A percentile compares a stretch with the other conserved stretches of the same genome.
Conservation (phyloP, 1,140 invertebrate genomes). For the Cardiocondyla obscurior region DNA sequence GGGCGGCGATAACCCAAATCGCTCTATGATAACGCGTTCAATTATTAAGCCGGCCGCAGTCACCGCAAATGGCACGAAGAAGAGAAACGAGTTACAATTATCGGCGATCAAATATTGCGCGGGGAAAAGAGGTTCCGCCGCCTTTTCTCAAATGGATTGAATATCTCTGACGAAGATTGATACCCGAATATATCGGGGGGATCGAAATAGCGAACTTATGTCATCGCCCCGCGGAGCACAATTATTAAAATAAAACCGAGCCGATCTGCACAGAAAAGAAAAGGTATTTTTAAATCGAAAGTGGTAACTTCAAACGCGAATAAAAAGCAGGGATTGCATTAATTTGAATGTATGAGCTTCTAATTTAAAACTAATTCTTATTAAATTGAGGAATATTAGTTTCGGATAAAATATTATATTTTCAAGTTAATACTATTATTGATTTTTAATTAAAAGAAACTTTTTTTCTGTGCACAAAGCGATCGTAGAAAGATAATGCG, state of each 20-base stretch:
- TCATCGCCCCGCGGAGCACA: neutral
- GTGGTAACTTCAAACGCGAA: too few relatives aligned
- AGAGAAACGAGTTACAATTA: slow-evolving; percentile 24
- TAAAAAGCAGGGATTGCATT: too few relatives aligned
- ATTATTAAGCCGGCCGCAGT: slow-evolving; percentile 25
- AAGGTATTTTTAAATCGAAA: too few relatives aligned
- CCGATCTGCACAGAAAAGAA: too few relatives aligned
- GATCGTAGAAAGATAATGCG: neutral
- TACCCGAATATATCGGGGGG: neutral
- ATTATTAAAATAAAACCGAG: slow-evolving; percentile 21
- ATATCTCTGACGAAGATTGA: neutral
- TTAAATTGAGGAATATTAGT: too few relatives aligned
- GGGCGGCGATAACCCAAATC: slow-evolving; percentile 47
- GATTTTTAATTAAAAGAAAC: too few relatives aligned
- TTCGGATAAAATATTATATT: too few relatives aligned
- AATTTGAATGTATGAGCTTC: too few relatives aligned
- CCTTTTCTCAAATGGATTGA: neutral
- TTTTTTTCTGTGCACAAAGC: too few relatives aligned
- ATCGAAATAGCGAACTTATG: neutral
- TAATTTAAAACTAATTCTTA: too few relatives aligned
- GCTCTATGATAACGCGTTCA: slow-evolving; percentile 34
- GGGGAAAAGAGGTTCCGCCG: neutral
- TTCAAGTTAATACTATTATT: too few relatives aligned
- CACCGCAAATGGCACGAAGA: slow-evolving; percentile 11
- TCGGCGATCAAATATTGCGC: slow-evolving; percentile 9